Conservation (phyloP, 2,113 vertebrate genomes). For the Tonatia bakeri region DNA sequence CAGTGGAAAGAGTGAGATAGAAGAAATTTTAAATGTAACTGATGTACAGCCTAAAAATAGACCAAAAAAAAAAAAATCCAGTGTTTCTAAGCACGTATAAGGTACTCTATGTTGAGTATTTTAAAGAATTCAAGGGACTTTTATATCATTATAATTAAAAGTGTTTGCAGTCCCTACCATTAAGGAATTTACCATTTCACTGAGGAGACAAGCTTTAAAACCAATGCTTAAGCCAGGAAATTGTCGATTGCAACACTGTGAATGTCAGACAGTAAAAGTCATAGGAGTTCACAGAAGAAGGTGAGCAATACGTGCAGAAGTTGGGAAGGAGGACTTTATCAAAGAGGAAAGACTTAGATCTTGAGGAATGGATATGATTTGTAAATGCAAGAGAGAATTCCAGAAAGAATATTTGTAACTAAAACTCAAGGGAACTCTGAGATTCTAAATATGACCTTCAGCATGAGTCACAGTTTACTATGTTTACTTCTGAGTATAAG, state of each 20-base stretch:
- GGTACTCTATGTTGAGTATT: neutral
- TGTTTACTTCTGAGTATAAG: constrained; percentile 28
- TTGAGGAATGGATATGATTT: constrained; percentile 2
- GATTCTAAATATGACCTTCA: constrained; percentile 57
- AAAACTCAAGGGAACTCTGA: constrained; percentile 62
- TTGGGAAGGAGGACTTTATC: constrained; percentile 29
- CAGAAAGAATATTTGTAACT: constrained; percentile 18
- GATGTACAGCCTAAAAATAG: constrained; percentile 59
- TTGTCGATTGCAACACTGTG: constrained; percentile 35
- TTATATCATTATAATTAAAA: constrained; percentile 47
- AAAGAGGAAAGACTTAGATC: neutral
- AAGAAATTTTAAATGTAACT: constrained; percentile 79
- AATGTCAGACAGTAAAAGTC: constrained; percentile 43
- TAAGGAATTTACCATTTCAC: neutral
- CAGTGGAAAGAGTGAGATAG: constrained; percentile 57
- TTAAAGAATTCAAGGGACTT: neutral
- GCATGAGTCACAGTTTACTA: constrained; percentile 24
- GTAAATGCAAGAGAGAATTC: neutral
- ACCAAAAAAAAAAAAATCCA: neutral
- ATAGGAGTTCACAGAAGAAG: constrained; percentile 46
- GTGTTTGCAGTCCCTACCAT: neutral
- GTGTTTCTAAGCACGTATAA: neutral
- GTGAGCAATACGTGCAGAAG: neutral
- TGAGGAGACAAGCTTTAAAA: constrained; percentile 20
- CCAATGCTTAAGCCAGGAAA: constrained; percentile 30